These are phyloP conservation scores for Enchytraeus crypticus DNA, from an alignment of 2,888 invertebrate genomes.

Conservation along the genomic window DNA sequence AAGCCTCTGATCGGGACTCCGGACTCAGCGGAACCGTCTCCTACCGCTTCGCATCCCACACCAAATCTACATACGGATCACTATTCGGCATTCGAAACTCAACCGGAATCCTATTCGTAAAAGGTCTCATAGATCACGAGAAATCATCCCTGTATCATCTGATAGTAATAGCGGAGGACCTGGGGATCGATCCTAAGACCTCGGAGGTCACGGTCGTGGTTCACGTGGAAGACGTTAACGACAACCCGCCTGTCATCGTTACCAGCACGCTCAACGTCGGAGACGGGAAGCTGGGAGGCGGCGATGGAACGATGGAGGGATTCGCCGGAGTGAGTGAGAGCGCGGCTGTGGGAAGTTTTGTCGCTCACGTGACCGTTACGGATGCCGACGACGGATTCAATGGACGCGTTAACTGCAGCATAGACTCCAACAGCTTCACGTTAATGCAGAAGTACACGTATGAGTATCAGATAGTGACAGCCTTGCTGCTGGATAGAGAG, in stretches of 20 bases:
- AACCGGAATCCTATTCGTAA: slow-evolving; percentile 17
- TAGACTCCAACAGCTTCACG: slow-evolving; percentile 8
- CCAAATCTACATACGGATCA: slow-evolving; percentile 8
- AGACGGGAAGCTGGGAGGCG: not conserved
- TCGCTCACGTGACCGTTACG: slow-evolving; percentile 18
- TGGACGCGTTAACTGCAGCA: slow-evolving; percentile 20
- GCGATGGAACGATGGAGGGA: not conserved
- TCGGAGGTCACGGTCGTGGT: slow-evolving; percentile 22
- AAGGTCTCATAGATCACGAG: slow-evolving; percentile 20
- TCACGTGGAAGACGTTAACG: slow-evolving; percentile 24
- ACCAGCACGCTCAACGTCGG: slow-evolving; percentile 17
- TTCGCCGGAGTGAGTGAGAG: slow-evolving; percentile 21
- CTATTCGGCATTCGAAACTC: slow-evolving; percentile 16
- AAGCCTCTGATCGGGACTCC: slow-evolving; percentile 23
- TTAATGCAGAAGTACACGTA: slow-evolving; percentile 28
- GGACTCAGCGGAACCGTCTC: slow-evolving; percentile 23
- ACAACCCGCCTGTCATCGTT: slow-evolving; percentile 22
- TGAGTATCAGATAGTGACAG: slow-evolving; percentile 46
- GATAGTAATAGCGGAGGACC: slow-evolving; percentile 19
- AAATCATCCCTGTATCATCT: slow-evolving; percentile 15
- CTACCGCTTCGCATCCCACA: slow-evolving; percentile 19
- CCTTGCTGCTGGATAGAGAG: slow-evolving; percentile 46
- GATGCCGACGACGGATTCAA: slow-evolving; percentile 21
- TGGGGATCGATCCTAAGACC: slow-evolving; percentile 21
- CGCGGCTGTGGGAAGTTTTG: slow-evolving; percentile 15